phyloP scores from a whole-genome alignment of 2,888 invertebrate species.

The Poecilus cupreus region DNA sequence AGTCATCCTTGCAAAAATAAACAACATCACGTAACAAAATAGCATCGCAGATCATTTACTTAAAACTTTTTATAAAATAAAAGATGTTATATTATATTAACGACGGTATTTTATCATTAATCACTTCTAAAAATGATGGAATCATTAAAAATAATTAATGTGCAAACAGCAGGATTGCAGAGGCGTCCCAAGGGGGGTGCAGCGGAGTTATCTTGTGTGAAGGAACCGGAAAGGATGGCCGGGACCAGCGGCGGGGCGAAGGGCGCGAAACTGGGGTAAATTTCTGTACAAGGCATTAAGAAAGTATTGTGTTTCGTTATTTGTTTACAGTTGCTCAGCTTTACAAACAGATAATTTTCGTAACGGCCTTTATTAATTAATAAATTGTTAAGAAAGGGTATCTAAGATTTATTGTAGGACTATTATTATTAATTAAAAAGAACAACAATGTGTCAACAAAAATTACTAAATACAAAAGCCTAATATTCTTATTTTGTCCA shows the following conservation, averaged over 20 bases:
- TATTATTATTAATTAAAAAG: too few species aligned
- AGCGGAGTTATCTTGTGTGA: background rate
- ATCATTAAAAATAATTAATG: constrained; percentile 56
- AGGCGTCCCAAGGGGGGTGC: background rate
- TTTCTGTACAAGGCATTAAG: constrained; percentile 20
- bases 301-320: constrained; percentile 31
- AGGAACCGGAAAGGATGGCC: background rate
- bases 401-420: too few species aligned
- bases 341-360: background rate
- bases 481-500: too few species aligned
- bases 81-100: constrained; percentile 23
- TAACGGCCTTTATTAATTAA: background rate
- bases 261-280: background rate
- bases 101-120: constrained; percentile 25
- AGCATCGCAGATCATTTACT: constrained; percentile 14
- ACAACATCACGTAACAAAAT: background rate
- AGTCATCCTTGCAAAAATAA: background rate
- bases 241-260: background rate
- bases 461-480: too few species aligned
- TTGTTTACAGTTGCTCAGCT: constrained; percentile 10
- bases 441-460: too few species aligned
- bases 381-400: too few species aligned
- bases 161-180: constrained; percentile 23
- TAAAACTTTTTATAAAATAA: constrained; percentile 24
- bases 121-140: constrained; percentile 49